phyloP scores from a whole-genome alignment of 2,797 vertebrate species.

The Dryobates pubescens region DNA sequence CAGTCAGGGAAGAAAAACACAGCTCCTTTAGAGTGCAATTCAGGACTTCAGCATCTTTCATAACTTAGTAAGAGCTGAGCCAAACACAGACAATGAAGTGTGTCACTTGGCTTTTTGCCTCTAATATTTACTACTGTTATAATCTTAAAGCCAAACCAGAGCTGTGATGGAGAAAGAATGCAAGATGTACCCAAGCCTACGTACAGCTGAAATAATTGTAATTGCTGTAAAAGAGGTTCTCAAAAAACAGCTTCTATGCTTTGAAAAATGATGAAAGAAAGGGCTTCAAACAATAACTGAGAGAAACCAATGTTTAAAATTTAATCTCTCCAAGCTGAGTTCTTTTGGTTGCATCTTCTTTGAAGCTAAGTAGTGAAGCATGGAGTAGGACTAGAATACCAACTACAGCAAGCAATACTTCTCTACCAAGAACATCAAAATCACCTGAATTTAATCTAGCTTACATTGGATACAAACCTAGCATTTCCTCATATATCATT shows the following conservation, averaged over 20 bases:
- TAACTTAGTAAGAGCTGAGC: neutral
- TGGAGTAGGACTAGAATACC: neutral
- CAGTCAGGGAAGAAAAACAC: neutral
- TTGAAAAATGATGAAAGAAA: neutral
- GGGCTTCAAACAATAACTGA: neutral
- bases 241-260: neutral
- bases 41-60: constrained; percentile 9
- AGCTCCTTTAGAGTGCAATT: neutral
- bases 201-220: neutral
- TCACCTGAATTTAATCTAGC: neutral
- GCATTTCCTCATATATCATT: neutral
- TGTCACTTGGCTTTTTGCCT: neutral
- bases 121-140: neutral
- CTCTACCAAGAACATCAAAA: neutral
- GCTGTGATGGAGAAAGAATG: neutral
- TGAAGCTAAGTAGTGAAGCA: neutral
- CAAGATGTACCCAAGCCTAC: neutral
- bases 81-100: neutral
- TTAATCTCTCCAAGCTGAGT: neutral
- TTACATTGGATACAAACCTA: neutral
- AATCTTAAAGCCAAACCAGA: neutral
- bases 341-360: neutral
- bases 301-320: neutral
- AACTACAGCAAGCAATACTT: neutral
- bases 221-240: neutral